Evolutionary conservation across 2,113 vertebrate species (phyloP).

Genomic region (Lonchura striata): DNA sequence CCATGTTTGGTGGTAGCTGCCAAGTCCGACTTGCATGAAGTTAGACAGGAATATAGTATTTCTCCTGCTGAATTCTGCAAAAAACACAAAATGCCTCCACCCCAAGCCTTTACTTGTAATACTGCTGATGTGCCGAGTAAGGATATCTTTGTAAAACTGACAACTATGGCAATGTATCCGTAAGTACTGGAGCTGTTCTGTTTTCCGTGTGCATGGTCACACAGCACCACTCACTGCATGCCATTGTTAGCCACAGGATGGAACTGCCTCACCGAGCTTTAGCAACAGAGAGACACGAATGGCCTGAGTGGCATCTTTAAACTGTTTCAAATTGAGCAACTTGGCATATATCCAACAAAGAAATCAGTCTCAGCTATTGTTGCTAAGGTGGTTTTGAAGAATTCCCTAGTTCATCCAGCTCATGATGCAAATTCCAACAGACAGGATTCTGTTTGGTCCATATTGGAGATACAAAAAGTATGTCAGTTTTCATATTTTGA

Average conservation of each 20-base stretch:
- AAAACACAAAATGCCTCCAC: slow-evolving; percentile 98
- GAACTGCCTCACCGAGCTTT: slow-evolving; percentile 56
- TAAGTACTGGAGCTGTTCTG: slow-evolving; percentile 78
- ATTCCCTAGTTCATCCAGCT: neutral
- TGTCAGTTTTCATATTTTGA: neutral
- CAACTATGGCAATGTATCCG: slow-evolving; percentile 99
- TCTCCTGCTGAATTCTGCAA: slow-evolving; percentile 94
- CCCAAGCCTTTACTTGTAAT: slow-evolving; percentile 93
- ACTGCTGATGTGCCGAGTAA: slow-evolving; percentile 84
- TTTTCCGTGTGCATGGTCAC: slow-evolving; percentile 37
- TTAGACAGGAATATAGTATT: slow-evolving; percentile 88
- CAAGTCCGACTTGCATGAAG: slow-evolving; percentile 95
- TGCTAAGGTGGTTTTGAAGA: neutral
- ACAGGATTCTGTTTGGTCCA: neutral
- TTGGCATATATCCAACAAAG: neutral
- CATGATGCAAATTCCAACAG: neutral
- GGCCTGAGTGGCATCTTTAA: neutral
- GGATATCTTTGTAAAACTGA: slow-evolving; percentile 95
- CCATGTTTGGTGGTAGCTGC: slow-evolving; percentile 92
- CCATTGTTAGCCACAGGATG: slow-evolving; percentile 52
- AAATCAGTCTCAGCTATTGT: neutral
- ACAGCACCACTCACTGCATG: slow-evolving; percentile 66
- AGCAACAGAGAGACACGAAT: slow-evolving; percentile 76
- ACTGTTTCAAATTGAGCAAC: neutral
- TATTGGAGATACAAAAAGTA: neutral